These are phyloP conservation scores for Rhinolophus ferrumequinum DNA, from an alignment of 2,113 vertebrate genomes.

Conservation along the genomic window DNA sequence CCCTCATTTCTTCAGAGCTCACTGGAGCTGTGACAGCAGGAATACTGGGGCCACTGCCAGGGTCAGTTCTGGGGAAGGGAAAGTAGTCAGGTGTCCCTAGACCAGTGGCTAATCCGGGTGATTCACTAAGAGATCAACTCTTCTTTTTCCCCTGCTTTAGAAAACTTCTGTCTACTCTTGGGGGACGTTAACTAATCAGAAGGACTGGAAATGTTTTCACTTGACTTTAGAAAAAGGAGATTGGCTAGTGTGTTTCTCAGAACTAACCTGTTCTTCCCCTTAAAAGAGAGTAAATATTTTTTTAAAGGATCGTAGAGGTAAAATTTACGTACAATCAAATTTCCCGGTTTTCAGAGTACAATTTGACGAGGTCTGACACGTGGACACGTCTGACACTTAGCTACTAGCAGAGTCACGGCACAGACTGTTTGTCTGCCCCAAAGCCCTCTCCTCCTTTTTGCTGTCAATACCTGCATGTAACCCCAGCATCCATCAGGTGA, in stretches of 20 bases:
- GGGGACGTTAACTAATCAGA: background rate
- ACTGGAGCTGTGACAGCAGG: background rate
- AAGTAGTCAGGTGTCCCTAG: background rate
- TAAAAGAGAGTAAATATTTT: background rate
- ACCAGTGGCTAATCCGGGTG: background rate
- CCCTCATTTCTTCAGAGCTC: background rate
- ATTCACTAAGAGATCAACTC: background rate
- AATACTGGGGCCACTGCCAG: background rate
- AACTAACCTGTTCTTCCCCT: background rate
- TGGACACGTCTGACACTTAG: background rate
- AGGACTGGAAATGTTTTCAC: background rate
- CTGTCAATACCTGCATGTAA: background rate
- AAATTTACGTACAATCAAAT: background rate
- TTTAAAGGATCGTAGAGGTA: background rate
- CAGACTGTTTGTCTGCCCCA: background rate
- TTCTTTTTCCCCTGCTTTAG: background rate
- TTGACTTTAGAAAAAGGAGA: background rate
- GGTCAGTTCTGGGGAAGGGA: background rate
- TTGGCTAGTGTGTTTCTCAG: background rate
- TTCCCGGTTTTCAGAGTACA: background rate
- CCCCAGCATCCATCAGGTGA: background rate
- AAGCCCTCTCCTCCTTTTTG: background rate
- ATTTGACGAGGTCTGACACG: background rate
- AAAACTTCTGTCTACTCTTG: background rate
- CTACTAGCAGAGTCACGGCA: background rate